Evolutionary conservation across 2,113 vertebrate genomes (phyloP), one percentile per base, ranked within the genome.

Genomic region (Paraplagusia blochii): DNA sequence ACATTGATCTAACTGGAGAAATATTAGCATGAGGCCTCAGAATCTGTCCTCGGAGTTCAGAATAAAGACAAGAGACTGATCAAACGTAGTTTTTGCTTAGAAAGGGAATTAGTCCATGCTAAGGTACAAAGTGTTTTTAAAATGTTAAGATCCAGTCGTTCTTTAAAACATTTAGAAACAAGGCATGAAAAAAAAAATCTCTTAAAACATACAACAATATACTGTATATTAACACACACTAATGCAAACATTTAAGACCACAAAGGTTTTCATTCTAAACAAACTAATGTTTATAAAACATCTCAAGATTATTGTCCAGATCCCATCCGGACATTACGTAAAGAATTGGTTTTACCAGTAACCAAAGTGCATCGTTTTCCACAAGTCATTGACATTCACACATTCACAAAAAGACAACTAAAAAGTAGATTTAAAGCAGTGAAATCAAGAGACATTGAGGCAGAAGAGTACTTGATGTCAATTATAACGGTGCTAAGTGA

Each of bases 231-330:
- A 57, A 76, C 49, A 55, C 46, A 63, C 67, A 58, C 44, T 59
- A 44, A 75, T 43, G 48, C 42, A 59, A 44, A 78, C 82, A 80
- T 66, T 82, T 83, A 81, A 86, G 76, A 85, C 77, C 75, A 65
- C 65, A 48, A 71, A 71, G 63, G 69, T 73, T 81, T 74, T 85
- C 66, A 76, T 74, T 85, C 45, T 66, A 51, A 78, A 77, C 61
- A 62, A 71, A 69, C 40, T 57, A 72, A 79, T 78, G 69, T 69
- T 77, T 63, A 70, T 58, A 72, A 81, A 82, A 85, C 70, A 75
- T 69, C 6, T 66, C 15, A 17, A 54, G 47, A 70, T 72, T 66
- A 77, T 74, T 66, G 59, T 76, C 71, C 54, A 50, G 61, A 80
- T 35, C 54, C 53, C 1, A 70, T 85, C 70, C 56, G 40, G 72